phyloP scores from a whole-genome alignment of 2,888 invertebrate genomes.

The Sphaeridia pumilis region DNA sequence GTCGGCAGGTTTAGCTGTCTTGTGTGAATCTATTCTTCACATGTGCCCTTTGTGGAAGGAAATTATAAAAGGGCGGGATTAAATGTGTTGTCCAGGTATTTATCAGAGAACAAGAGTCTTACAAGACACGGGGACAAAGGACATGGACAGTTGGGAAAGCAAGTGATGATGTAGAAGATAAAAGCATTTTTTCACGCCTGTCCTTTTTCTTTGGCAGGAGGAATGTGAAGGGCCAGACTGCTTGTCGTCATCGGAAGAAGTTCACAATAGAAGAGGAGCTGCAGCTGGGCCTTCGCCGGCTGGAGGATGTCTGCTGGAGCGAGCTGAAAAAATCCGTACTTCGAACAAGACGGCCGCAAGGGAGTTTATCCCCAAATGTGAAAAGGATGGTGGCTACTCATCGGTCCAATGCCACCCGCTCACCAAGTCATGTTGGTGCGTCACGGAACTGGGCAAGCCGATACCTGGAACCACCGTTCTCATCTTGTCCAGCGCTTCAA shows the following conservation, averaged over 20 bases:
- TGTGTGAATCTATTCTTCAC: no score
- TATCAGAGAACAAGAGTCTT: no score
- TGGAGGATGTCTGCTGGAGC: constrained; percentile 25
- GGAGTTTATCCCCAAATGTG: constrained; percentile 57
- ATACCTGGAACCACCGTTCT: constrained; percentile 66
- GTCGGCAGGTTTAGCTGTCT: no score
- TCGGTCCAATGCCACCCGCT: constrained; percentile 48
- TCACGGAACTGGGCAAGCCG: constrained; percentile 67
- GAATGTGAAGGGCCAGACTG: constrained; percentile 32
- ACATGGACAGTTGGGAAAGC: background rate
- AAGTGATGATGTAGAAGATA: background rate
- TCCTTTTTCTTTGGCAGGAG: constrained; percentile 9
- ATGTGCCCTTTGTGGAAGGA: no score
- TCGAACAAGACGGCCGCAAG: constrained; percentile 19
- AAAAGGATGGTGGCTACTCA: constrained; percentile 65
- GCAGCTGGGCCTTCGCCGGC: background rate
- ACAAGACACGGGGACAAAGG: no score
- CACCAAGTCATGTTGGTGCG: constrained; percentile 79
- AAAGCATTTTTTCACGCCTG: constrained; percentile 1
- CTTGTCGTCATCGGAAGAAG: constrained; percentile 32
- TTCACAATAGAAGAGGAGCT: background rate
- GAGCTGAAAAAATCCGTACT: constrained; percentile 25
- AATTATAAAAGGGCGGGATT: no score
- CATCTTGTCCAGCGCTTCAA: constrained; percentile 39
- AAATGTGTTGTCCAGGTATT: no score